Evolutionary conservation across 2,113 vertebrate species (phyloP), one percentile per base, ranked within the genome.

Genomic region (Periophthalmodon schlosseri): DNA sequence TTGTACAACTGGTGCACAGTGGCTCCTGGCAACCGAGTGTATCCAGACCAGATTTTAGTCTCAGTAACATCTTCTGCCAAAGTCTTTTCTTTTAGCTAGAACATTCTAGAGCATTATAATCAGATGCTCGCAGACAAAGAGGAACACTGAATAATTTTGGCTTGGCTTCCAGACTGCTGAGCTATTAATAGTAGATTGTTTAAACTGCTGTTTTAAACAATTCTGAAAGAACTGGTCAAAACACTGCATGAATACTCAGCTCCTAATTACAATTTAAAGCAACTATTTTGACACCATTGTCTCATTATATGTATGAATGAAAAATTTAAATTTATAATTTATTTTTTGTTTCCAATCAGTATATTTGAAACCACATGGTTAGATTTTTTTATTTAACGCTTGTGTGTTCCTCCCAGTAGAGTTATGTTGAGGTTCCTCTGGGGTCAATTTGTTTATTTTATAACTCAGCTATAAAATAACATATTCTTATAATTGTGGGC

Each of bases 81-180:
- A 52, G 5, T 16, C 21, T 52, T 66, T 72, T 73, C 49, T 52
- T 0, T 39, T n/a, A 24, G 10, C 9, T 56, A 78, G 68, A 73
- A 73, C 21, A 8, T 44, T 9, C 57, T 12, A 28, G 23, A 60
- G 23, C 57, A 18, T 33, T 34, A 15, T 64, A 9, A 1, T 34
- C 33, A 15, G 33, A 18, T 64, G 36, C 15, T 13, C 14, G 4
- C 11, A 20, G 46, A 67, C 34, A 67, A 20, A 36, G 11, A 18
- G 47, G 15, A 49, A 15, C 47, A 16, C 47, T 49, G 15, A 49
- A 12, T 46, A 46, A 23, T 23, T 44, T 39, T 66, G 20, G 64
- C 20, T 66, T 23, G 13, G 20, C 24, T 71, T 71, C 60, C 50
- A 39, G n/a, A 2, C 18, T 49, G 24, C 70, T 14, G 52, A 9